These are phyloP conservation scores for Tetheella fluctuosa DNA, from an alignment of 2,888 invertebrate genomes.

Conservation along the genomic window DNA sequence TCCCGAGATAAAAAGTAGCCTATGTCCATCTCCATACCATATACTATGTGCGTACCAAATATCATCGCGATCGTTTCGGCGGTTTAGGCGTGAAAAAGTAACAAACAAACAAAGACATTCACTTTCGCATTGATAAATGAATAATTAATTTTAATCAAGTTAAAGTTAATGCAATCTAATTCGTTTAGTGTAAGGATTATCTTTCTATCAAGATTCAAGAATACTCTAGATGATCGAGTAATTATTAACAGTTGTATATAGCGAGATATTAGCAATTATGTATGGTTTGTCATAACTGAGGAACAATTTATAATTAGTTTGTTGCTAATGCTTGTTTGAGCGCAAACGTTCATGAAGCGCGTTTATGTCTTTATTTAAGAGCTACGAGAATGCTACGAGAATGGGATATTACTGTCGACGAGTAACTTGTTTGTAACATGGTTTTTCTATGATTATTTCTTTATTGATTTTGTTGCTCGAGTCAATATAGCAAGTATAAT, in stretches of 20 bases:
- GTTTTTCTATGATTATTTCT: slow-evolving; percentile 1
- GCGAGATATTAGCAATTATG: neutral
- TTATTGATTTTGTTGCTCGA: neutral
- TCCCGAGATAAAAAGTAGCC: too few relatives aligned
- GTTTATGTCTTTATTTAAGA: slow-evolving; percentile 17
- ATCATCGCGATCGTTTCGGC: too few relatives aligned
- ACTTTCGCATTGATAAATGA: too few relatives aligned
- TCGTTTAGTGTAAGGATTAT: neutral
- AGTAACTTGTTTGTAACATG: neutral
- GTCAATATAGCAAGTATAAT: neutral
- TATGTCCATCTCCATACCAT: too few relatives aligned
- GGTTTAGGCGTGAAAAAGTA: too few relatives aligned
- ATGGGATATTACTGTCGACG: neutral
- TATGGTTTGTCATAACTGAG: neutral
- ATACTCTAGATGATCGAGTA: neutral
- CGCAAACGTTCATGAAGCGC: slow-evolving; percentile 10
- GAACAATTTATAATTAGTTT: neutral
- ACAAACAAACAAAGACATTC: too few relatives aligned
- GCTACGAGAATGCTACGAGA: neutral
- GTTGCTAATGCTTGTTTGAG: neutral
- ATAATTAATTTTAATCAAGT: too few relatives aligned
- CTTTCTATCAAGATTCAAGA: too few relatives aligned
- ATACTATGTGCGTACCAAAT: too few relatives aligned
- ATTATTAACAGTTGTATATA: neutral
- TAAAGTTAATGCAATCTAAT: neutral